Percentiles rank a stretch among this genome's conserved stretches.
These are phyloP conservation scores for Micronycteris hirsuta DNA, from an alignment of 2,113 vertebrate genomes.

Conservation along the genomic window DNA sequence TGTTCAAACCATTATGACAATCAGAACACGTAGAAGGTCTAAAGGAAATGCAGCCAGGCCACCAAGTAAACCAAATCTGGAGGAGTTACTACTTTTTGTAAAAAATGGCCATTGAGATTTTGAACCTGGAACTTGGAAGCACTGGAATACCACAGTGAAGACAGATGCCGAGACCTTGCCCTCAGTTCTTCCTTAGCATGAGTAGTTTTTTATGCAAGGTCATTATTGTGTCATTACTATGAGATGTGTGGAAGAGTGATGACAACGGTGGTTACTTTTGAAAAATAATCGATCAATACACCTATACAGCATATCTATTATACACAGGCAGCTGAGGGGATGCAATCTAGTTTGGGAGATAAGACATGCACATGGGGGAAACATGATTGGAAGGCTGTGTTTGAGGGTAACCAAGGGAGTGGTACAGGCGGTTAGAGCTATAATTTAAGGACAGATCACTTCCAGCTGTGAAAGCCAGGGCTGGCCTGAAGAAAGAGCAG, in stretches of 20 bases:
- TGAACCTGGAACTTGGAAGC: background rate
- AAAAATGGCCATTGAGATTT: background rate
- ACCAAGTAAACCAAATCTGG: background rate
- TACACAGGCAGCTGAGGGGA: background rate
- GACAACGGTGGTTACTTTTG: background rate
- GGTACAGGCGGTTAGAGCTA: background rate
- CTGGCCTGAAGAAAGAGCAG: background rate
- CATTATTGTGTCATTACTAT: background rate
- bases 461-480: background rate
- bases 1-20: background rate
- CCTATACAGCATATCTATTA: background rate
- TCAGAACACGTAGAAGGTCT: background rate
- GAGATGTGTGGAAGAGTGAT: background rate
- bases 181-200: background rate
- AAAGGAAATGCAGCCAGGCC: background rate
- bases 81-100: background rate
- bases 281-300: background rate
- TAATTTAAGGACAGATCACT: background rate
- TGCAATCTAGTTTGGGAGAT: background rate
- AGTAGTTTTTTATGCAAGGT: background rate
- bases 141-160: background rate
- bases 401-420: background rate
- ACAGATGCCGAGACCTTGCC: background rate
- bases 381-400: background rate
- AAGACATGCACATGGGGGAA: background rate